These are phyloP conservation scores for Larimichthys polyactis DNA, from an alignment of 2,113 vertebrate species.

Conservation along the genomic window DNA sequence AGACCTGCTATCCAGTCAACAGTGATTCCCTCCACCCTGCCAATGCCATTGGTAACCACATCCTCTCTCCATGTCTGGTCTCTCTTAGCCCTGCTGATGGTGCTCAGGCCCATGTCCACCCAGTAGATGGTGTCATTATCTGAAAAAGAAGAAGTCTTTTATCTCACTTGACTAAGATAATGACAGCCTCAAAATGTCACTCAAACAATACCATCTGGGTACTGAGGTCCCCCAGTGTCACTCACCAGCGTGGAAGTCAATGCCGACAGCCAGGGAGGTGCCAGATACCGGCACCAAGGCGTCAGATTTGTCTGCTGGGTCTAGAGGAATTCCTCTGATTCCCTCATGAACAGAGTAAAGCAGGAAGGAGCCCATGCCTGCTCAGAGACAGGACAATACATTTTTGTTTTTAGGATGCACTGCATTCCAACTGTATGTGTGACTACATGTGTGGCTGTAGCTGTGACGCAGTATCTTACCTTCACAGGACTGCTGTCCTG, in stretches of 20 bases:
- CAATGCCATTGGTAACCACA: constrained; percentile 96
- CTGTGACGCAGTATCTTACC: constrained; percentile 76
- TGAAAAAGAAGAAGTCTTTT: constrained; percentile 63
- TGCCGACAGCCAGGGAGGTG: constrained; percentile 95
- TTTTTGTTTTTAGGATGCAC: constrained; percentile 7
- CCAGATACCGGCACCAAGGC: constrained; percentile 95
- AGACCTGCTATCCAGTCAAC: constrained; percentile 98
- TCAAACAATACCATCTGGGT: not conserved
- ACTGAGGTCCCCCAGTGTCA: not conserved
- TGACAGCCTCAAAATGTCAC: constrained; percentile 27
- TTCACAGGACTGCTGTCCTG: constrained; percentile 94
- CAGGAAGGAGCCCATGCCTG: constrained; percentile 97
- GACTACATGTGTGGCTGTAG: not conserved
- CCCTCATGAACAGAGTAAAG: constrained; percentile 97
- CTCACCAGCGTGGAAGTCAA: constrained; percentile 97
- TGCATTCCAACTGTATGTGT: not conserved
- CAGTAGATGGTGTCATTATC: constrained; percentile 99
- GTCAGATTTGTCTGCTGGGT: constrained; percentile 95
- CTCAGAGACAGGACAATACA: constrained; percentile 11
- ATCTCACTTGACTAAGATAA: not conserved
- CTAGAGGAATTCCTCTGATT: constrained; percentile 95
- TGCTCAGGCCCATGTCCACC: constrained; percentile 98
- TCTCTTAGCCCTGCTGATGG: constrained; percentile 95
- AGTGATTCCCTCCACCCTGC: constrained; percentile 95
- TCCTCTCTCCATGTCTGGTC: constrained; percentile 98